Percentiles rank a stretch among this genome's conserved stretches.
These are phyloP conservation scores for Phaetusa simplex DNA, from an alignment of 2,113 vertebrate species.

Conservation along the genomic window DNA sequence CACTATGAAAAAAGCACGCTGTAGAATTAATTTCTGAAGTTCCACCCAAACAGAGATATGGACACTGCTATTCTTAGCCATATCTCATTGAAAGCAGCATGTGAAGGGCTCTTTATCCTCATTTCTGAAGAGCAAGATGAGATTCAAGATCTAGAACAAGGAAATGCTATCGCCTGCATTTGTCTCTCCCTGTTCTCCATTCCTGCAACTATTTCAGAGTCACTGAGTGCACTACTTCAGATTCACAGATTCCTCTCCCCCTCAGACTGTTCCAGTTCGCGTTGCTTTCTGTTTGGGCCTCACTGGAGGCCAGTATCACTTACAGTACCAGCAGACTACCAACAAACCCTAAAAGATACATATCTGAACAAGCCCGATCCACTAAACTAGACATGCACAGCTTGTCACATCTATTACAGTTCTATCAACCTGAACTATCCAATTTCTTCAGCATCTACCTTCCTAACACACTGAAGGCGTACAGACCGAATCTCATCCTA, in stretches of 20 bases:
- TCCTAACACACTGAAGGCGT: background rate
- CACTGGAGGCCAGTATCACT: background rate
- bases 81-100: background rate
- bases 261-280: fast-evolving
- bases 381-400: background rate
- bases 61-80: background rate
- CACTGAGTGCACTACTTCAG: background rate
- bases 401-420: background rate
- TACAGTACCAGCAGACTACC: background rate
- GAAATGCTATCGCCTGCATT: background rate
- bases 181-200: background rate
- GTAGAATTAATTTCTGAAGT: background rate
- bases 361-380: background rate
- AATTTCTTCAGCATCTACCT: background rate
- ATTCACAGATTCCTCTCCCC: background rate
- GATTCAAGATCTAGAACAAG: background rate
- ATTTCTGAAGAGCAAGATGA: background rate
- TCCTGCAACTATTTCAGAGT: background rate
- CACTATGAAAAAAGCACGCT: background rate
- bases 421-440: background rate
- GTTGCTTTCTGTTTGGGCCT: background rate
- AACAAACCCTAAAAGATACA: background rate
- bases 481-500: background rate
- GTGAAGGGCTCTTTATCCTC: background rate
- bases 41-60: background rate